Evolutionary conservation across 2,113 vertebrate genomes (phyloP), one percentile per base, ranked within the genome.

Genomic region (Acanthisitta chloris): DNA sequence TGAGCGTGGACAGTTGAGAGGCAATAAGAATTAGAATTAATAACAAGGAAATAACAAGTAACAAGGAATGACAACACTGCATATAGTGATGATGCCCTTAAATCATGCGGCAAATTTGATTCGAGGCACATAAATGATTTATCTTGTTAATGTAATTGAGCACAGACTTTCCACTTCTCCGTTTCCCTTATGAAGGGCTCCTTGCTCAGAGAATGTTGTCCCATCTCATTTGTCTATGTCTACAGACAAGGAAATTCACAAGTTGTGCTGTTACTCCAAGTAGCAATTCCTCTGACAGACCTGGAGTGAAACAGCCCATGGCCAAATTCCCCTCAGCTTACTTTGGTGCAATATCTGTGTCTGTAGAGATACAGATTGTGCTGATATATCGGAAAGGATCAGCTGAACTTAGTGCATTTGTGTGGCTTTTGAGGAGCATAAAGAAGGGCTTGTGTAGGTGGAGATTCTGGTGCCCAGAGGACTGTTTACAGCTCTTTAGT

Each of bases 1-100:
- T 62, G 80, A 87, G 59, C 3, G 0, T 36, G 46, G 88, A 43
- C 70, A 74, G 88, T 51, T 33, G 69, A 65, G 65, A 95, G 42
- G 85, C 71, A 95, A 59, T 42, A 74, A 81, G 88, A 97, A 94
- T 80, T 92, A 86, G 84, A 80, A 87, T 79, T 69, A 89, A 96
- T 59, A 91, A 89, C 82, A 95, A 96, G 91, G 79, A 93, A 93
- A 86, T 90, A 88, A 84, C 84, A 78, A 87, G 81, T 85, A 91
- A 86, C 43, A n/a, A 92, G 94, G 84, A 96, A 94, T 96, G 94
- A 87, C 65, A 96, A 73, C 88, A 77, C 76, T 54, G 52, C 49
- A 9, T 66, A 15, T 48, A 48, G 91, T 4, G 51, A 84, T 70
- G 85, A 95, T 67, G 43, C 42, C 61, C 58, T 96, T 94, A 92